phyloP scores from a whole-genome alignment of 23 tunicate species.

The Halocynthia roretzi region DNA sequence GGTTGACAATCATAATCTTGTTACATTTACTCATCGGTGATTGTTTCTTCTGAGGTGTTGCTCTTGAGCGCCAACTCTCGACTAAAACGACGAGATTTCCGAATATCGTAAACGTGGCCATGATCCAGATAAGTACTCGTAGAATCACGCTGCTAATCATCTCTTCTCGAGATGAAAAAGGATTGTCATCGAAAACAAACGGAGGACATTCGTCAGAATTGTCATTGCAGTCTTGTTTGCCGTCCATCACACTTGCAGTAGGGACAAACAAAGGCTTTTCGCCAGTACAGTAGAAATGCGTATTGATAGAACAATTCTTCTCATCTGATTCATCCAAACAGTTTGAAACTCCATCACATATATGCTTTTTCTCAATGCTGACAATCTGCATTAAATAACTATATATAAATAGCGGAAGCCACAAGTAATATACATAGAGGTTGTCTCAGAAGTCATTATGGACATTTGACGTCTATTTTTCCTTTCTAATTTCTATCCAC shows the following conservation, averaged over 20 bases:
- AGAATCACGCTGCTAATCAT: constrained; percentile 11
- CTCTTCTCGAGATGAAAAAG: constrained; percentile 30
- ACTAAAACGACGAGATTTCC: constrained; percentile 18
- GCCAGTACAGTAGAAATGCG: constrained; percentile 43
- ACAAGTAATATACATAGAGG: background rate
- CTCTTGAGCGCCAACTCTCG: background rate
- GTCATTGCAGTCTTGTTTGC: constrained; percentile 34
- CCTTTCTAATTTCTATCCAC: background rate
- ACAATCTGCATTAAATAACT: background rate
- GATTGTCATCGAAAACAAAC: constrained; percentile 12
- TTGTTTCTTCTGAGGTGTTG: background rate
- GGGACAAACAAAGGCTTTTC: constrained; percentile 37
- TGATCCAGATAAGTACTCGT: constrained; percentile 26
- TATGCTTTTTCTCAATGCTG: constrained; percentile 14
- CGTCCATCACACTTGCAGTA: constrained; percentile 19
- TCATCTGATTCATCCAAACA: constrained; percentile 42
- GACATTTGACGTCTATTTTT: background rate
- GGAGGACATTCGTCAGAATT: constrained; percentile 44
- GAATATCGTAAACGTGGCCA: constrained; percentile 17
- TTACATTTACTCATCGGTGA: constrained; percentile 9
- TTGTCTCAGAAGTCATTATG: too few relatives aligned
- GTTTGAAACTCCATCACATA: constrained; percentile 26
- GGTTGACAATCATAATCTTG: constrained; percentile 35
- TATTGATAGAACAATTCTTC: constrained; percentile 17
- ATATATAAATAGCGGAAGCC: background rate